Conservation (phyloP, 1,140 invertebrate genomes). For the Drosophila pseudoananassae region DNA sequence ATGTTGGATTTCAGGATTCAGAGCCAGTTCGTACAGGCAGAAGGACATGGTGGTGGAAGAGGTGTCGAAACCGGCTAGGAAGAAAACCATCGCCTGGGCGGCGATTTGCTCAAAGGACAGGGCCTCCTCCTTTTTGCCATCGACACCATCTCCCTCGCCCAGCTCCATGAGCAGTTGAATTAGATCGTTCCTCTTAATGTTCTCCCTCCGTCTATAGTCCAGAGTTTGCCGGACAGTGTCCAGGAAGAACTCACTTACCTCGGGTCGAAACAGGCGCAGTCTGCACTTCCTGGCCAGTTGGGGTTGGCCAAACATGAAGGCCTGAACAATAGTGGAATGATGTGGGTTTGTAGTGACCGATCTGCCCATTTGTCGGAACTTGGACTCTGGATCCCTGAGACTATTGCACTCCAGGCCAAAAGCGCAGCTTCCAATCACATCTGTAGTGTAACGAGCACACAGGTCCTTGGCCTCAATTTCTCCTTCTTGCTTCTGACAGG, state of each 20-base stretch:
- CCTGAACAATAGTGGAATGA: slow-evolving; percentile 28
- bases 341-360: slow-evolving; percentile 26
- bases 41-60: slow-evolving; percentile 86
- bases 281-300: slow-evolving; percentile 23
- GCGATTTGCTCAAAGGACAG: slow-evolving; percentile 73
- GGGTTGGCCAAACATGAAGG: slow-evolving; percentile 52
- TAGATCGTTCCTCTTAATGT: slow-evolving; percentile 60
- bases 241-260: slow-evolving; percentile 85
- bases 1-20: slow-evolving; percentile 87
- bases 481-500: slow-evolving; percentile 25
- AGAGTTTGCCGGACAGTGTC: slow-evolving; percentile 59
- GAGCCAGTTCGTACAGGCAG: slow-evolving; percentile 86
- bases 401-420: slow-evolving; percentile 87
- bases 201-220: slow-evolving; percentile 54
- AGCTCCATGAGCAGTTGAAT: slow-evolving; percentile 86
- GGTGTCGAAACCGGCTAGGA: slow-evolving; percentile 89
- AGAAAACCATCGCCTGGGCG: slow-evolving; percentile 83
- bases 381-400: slow-evolving; percentile 84
- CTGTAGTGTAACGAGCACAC: slow-evolving; percentile 86
- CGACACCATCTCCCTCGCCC: slow-evolving; percentile 72
- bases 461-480: slow-evolving; percentile 83
- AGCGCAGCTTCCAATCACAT: slow-evolving; percentile 86
- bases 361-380: slow-evolving; percentile 83
- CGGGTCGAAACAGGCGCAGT: slow-evolving; percentile 69
- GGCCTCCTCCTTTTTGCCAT: slow-evolving; percentile 48